Evolutionary conservation across 30 jellyfish, hydroid and myxozoan species (phyloP), one percentile per base, ranked within the genome.

Genomic region (Pseudorhiza aurosa): DNA sequence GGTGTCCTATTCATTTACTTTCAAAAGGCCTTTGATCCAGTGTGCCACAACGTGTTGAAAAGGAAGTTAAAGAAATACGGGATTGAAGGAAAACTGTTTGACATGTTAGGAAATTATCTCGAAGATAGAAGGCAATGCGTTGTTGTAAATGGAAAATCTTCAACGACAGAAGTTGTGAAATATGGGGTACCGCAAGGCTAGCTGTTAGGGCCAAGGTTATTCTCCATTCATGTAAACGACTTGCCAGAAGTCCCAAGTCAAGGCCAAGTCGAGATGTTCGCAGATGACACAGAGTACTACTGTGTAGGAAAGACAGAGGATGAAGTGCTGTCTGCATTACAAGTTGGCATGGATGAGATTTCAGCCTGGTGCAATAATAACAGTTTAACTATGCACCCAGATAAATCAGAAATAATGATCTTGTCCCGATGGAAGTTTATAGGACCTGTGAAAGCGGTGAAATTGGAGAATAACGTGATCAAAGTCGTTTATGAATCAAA

Each of bases 181-280:
- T 60, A 77, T 40, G 89, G 82, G 37, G 89, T 77, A 46, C 81
- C 72, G 25, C 89, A 58, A 77, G 89, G 89, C 71, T 77, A 81
- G 8, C 29, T 77, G 46, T 31, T 77, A 4, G 81, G 89, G 72
- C 89, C 89, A 40, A 77, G 81, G 53, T 82, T 77, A 21, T 77
- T 77, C 53, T 63, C 89, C 35, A 25, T 77, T 7, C 82, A 60
- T 4, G 82, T 77, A 1, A 74, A 74, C 37, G 72, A 77, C 43
- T 30, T 36, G 26, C 81, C 89, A 21, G 39, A 77, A 0, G 58
- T 58, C 25, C 72, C 72, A 19, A 58, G 82, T 45, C 29, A 77
- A 45, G 82, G 72, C 3, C 30, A 18, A 58, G 31, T 58, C 24
- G 82, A 36, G 58, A 77, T 72, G 85, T 72, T 72, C 12, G 59